Conservation (phyloP, 2,797 vertebrate species). For the Hozukius guyotensis region DNA sequence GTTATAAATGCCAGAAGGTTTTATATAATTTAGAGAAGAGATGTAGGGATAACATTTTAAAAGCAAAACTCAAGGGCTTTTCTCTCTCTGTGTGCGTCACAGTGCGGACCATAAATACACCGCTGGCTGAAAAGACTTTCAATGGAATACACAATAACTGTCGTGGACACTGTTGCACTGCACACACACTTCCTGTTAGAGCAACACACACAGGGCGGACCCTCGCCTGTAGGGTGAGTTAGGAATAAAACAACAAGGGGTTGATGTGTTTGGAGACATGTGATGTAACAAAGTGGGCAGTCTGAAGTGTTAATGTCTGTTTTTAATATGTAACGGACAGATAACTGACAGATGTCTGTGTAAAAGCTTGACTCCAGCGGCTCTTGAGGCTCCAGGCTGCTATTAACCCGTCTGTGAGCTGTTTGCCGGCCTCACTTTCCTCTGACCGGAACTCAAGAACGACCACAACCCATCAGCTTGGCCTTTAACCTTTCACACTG, state of each 20-base stretch:
- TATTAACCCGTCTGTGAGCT: not conserved
- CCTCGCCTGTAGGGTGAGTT: not conserved
- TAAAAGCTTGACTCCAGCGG: not conserved
- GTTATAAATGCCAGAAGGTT: not conserved
- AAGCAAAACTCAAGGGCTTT: constrained; percentile 55
- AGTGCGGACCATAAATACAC: constrained; percentile 47
- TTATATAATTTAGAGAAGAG: constrained; percentile 40
- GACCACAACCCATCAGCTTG: not conserved
- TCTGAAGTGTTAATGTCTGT: not conserved
- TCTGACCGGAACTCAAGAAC: not conserved
- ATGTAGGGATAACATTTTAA: constrained; percentile 36
- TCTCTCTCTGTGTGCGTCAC: constrained; percentile 62
- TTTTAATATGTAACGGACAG: not conserved
- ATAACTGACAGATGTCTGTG: not conserved
- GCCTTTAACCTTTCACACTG: not conserved
- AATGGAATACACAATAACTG: constrained; percentile 17
- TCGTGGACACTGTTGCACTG: not conserved
- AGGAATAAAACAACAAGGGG: not conserved
- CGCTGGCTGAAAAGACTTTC: constrained; percentile 26
- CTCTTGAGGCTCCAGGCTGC: not conserved
- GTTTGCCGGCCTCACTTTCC: not conserved
- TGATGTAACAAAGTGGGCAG: not conserved
- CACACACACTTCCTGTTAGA: constrained; percentile 51
- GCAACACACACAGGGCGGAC: not conserved
- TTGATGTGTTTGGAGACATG: not conserved